Percentiles rank a stretch among this genome's conserved stretches.
These are phyloP conservation scores for Sprattus sprattus DNA, from an alignment of 2,113 vertebrate genomes.

Conservation along the genomic window DNA sequence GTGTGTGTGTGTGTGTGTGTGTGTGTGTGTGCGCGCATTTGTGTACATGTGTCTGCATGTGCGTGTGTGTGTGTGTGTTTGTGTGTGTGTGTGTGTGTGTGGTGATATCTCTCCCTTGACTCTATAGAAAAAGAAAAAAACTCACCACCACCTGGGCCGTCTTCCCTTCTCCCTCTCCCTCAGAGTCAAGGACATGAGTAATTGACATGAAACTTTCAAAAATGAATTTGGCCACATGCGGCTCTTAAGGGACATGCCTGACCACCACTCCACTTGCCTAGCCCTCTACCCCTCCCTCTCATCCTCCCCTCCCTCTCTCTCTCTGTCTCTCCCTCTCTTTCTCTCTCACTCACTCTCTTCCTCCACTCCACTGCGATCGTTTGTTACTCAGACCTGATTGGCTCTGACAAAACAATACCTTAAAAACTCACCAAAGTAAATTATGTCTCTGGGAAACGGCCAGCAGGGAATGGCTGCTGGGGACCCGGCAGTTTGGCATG, in stretches of 20 bases:
- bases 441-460: conserved; percentile 95
- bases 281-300: background rate
- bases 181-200: conserved; percentile 95
- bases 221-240: conserved; percentile 89
- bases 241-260: conserved; percentile 76
- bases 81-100: background rate
- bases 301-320: background rate
- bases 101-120: conserved; percentile 38
- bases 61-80: background rate
- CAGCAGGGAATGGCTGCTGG: conserved; percentile 67
- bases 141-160: conserved; percentile 31
- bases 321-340: background rate
- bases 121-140: background rate
- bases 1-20: background rate
- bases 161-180: conserved; percentile 65
- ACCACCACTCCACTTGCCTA: conserved; percentile 41
- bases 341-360: conserved; percentile 36
- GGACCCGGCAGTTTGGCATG: conserved; percentile 71
- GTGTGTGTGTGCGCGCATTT: background rate
- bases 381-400: conserved; percentile 98
- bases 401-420: conserved; percentile 99
- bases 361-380: conserved; percentile 84
- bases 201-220: conserved; percentile 95
- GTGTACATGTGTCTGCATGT: background rate
- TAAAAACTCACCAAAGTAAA: conserved; percentile 99